Percentiles rank a stretch among this genome's conserved stretches.
Conservation (phyloP, 2,888 invertebrate species). For the Dynastes hyllus region DNA sequence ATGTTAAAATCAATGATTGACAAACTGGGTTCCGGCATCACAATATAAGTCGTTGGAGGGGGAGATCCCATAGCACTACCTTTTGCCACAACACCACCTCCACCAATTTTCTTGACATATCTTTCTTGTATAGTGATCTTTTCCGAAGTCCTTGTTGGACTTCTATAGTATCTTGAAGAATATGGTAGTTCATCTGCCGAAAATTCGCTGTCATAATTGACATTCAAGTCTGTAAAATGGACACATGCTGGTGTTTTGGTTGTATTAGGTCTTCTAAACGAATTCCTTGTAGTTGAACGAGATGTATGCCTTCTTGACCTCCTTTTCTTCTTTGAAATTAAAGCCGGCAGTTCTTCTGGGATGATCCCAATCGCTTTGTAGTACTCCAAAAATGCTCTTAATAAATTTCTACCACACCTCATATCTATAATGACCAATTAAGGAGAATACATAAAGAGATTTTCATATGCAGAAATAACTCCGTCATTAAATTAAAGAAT, state of each 20-base stretch:
- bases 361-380: slow-evolving; percentile 84
- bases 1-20: slow-evolving; percentile 77
- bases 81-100: slow-evolving; percentile 48
- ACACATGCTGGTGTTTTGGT: slow-evolving; percentile 72
- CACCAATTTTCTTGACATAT: slow-evolving; percentile 32
- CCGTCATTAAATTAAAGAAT: slow-evolving; percentile 77
- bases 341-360: slow-evolving; percentile 67
- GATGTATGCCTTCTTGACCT: slow-evolving; percentile 60
- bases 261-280: slow-evolving; percentile 71
- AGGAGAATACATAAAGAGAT: slow-evolving; percentile 51
- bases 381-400: slow-evolving; percentile 85
- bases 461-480: not conserved
- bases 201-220: slow-evolving; percentile 74
- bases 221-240: slow-evolving; percentile 74
- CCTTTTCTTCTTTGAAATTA: slow-evolving; percentile 58
- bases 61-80: slow-evolving; percentile 56
- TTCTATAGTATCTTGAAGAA: slow-evolving; percentile 62
- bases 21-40: slow-evolving; percentile 77
- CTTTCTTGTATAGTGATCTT: slow-evolving; percentile 38
- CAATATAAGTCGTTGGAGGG: slow-evolving; percentile 66
- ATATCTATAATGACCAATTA: slow-evolving; percentile 76
- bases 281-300: slow-evolving; percentile 67
- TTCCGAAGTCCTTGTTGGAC: slow-evolving; percentile 59
- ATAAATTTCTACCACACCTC: slow-evolving; percentile 84
- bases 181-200: slow-evolving; percentile 70